phyloP scores from a whole-genome alignment of 1,140 invertebrate genomes.

The Vanessa atalanta region DNA sequence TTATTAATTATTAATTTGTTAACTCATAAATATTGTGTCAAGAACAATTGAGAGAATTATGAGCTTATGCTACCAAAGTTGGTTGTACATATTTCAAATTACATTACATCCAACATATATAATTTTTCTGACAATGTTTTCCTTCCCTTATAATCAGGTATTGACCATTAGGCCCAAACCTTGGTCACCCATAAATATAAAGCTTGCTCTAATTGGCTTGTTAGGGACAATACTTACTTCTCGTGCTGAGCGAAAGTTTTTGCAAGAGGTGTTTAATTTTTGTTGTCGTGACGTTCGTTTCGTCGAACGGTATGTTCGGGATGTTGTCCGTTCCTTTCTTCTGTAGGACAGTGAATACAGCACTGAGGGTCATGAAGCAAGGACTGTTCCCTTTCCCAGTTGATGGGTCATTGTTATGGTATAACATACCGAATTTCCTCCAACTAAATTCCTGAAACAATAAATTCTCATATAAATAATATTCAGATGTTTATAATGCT shows the following conservation, averaged over 20 bases:
- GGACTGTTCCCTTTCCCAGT: constrained; percentile 83
- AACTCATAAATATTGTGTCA: too few species aligned
- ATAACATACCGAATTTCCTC: constrained; percentile 85
- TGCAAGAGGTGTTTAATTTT: constrained; percentile 84
- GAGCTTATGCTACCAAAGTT: too few species aligned
- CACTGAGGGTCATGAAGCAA: constrained; percentile 87
- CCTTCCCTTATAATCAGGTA: too few species aligned
- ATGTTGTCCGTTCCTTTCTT: constrained; percentile 80
- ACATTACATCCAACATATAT: too few species aligned
- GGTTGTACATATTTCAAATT: too few species aligned
- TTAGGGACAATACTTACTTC: constrained; percentile 86
- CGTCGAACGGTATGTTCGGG: constrained; percentile 70
- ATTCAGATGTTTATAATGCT: background rate
- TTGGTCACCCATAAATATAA: too few species aligned
- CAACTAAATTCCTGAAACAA: constrained; percentile 86
- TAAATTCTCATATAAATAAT: constrained; percentile 8
- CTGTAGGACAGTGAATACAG: constrained; percentile 85
- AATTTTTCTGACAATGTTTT: too few species aligned
- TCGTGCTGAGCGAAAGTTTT: constrained; percentile 84
- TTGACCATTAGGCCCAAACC: too few species aligned
- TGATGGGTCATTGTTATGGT: constrained; percentile 84
- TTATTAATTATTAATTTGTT: too few species aligned
- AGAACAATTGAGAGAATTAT: too few species aligned
- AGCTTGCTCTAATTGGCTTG: background rate
- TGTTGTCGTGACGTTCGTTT: constrained; percentile 62